Conservation (phyloP, 1,140 invertebrate species). For the Drosophila busckii region DNA sequence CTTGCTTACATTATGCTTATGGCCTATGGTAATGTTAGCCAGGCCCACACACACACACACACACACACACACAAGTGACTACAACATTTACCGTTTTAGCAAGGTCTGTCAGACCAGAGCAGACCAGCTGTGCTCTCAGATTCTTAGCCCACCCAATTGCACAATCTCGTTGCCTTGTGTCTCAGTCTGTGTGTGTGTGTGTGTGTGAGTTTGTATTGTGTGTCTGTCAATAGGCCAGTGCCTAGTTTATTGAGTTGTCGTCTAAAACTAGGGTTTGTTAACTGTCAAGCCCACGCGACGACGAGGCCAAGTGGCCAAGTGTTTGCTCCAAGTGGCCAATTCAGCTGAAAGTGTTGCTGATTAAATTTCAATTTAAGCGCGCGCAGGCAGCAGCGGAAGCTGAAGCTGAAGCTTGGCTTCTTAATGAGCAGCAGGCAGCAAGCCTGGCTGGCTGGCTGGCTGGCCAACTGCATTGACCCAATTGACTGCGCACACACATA, state of each 20-base stretch:
- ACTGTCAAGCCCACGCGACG: conserved; percentile 68
- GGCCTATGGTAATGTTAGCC: conserved; percentile 65
- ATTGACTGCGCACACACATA: conserved; percentile 17
- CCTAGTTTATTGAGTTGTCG: conserved; percentile 69
- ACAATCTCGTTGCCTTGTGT: too few relatives aligned
- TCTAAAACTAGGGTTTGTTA: conserved; percentile 55
- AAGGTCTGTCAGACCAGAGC: conserved; percentile 47
- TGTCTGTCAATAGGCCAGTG: conserved; percentile 59
- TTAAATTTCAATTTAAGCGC: conserved; percentile 53
- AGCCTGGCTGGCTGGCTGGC: conserved; percentile 25
- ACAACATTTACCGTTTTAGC: conserved; percentile 65
- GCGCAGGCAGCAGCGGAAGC: conserved; percentile 26
- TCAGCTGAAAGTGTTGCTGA: conserved; percentile 34
- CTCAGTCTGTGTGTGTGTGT: conserved; percentile 35
- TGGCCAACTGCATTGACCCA: conserved; percentile 37
- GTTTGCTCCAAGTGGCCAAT: conserved; percentile 15
- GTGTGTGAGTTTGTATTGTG: conserved; percentile 16
- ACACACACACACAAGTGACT: conserved; percentile 26
- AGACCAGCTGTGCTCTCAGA: conserved; percentile 64
- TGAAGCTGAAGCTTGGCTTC: conserved; percentile 1
- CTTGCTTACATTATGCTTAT: too few relatives aligned
- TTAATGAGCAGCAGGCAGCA: conserved; percentile 29
- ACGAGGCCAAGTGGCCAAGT: conserved; percentile 46
- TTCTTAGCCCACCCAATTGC: conserved; percentile 69
- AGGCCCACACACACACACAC: conserved; percentile 12